Conservation (phyloP, 1,140 invertebrate species). For the Hyles euphorbiae region DNA sequence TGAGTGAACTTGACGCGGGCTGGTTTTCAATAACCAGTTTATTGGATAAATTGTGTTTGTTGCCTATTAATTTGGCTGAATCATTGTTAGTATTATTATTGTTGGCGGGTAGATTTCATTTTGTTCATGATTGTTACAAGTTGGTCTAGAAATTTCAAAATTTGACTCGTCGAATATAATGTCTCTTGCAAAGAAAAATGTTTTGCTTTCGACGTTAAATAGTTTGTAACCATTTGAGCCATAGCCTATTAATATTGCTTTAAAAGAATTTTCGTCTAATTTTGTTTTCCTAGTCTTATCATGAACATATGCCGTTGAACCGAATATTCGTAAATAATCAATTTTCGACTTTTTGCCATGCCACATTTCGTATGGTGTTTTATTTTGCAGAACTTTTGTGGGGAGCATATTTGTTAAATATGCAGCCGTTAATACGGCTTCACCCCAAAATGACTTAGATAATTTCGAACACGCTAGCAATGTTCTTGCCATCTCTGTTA, state of each 20-base stretch:
- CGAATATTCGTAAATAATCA: not conserved
- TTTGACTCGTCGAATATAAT: too few relatives aligned
- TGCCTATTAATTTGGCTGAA: not conserved
- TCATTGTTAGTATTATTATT: not conserved
- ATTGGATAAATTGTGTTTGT: conserved; percentile 4
- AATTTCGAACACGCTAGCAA: too few relatives aligned
- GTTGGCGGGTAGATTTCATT: not conserved
- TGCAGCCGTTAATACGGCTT: too few relatives aligned
- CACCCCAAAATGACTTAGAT: too few relatives aligned
- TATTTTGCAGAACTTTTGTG: not conserved
- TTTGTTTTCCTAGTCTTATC: conserved; percentile 1
- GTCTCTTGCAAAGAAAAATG: too few relatives aligned
- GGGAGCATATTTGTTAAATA: too few relatives aligned
- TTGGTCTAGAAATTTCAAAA: too few relatives aligned
- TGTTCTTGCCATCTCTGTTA: too few relatives aligned
- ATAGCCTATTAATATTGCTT: not conserved
- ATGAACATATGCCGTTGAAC: conserved; percentile 2
- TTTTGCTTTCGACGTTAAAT: too few relatives aligned
- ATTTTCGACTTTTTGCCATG: not conserved
- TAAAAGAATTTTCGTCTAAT: not conserved
- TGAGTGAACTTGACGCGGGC: not conserved
- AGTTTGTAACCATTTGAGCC: not conserved
- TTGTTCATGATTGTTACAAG: too few relatives aligned
- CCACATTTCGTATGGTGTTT: conserved; percentile 1
- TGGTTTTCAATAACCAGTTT: not conserved